Evolutionary conservation across 2,888 invertebrate genomes (phyloP).

Genomic region (Nasonia oneida): DNA sequence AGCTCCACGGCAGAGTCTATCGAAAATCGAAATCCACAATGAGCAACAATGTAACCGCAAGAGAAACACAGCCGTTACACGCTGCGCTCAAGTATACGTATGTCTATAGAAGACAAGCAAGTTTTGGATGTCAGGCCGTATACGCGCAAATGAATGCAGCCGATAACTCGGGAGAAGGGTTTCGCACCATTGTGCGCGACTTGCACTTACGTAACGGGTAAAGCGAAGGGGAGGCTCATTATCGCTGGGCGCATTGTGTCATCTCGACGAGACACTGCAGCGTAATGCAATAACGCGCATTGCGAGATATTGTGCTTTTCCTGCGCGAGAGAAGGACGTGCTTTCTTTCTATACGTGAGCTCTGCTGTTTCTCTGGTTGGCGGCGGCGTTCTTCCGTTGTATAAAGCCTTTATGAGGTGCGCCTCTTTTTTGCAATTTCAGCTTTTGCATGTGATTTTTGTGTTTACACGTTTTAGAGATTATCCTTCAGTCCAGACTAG

Average conservation of each 20-base stretch:
- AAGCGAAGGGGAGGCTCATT: slow-evolving; percentile 24
- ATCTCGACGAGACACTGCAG: neutral
- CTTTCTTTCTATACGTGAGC: neutral
- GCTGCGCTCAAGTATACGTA: neutral
- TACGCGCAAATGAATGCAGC: slow-evolving; percentile 14
- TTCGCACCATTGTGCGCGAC: slow-evolving; percentile 4
- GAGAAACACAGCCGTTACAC: neutral
- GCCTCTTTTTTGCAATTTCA: neutral
- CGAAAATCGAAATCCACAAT: slow-evolving; percentile 5
- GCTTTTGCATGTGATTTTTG: neutral
- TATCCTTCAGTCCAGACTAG: too few relatives aligned
- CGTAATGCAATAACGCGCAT: slow-evolving; percentile 15
- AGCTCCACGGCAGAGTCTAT: neutral
- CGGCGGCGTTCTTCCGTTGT: neutral
- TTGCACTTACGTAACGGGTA: neutral
- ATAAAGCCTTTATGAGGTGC: neutral
- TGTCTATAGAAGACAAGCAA: neutral
- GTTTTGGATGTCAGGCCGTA: neutral
- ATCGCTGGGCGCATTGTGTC: slow-evolving; percentile 36
- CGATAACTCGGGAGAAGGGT: neutral
- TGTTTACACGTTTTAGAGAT: neutral
- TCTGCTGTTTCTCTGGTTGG: neutral
- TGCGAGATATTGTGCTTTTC: slow-evolving; percentile 15
- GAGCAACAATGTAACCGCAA: slow-evolving; percentile 3
- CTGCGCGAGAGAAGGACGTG: neutral